Evolutionary conservation across 2,113 vertebrate species (phyloP).

Genomic region (Pelvicachromis taeniatus): DNA sequence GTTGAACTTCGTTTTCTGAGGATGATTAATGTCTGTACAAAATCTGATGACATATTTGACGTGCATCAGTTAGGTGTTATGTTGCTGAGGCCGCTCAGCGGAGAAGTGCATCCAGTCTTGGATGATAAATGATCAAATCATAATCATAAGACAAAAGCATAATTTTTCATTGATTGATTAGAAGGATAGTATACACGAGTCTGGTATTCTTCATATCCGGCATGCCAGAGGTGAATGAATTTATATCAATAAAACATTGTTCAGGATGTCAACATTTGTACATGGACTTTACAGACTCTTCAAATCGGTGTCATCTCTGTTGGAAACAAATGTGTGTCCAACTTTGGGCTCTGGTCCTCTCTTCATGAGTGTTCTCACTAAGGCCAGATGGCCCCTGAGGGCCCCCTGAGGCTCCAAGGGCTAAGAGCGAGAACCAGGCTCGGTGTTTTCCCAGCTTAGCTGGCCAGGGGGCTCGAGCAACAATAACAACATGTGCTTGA

Average conservation of each 20-base stretch:
- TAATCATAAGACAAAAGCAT: neutral
- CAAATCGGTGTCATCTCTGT: neutral
- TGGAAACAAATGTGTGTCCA: neutral
- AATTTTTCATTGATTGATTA: neutral
- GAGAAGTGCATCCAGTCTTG: neutral
- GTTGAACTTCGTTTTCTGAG: neutral
- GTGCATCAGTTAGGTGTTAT: neutral
- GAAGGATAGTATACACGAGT: neutral
- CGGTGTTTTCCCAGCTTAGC: constrained; percentile 68
- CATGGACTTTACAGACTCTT: neutral
- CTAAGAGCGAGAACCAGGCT: constrained; percentile 23
- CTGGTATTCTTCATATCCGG: neutral
- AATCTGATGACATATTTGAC: neutral
- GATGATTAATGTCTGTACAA: neutral
- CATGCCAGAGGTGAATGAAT: neutral
- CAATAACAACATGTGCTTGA: constrained; percentile 61
- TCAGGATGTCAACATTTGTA: neutral
- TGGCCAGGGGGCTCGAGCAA: constrained; percentile 39
- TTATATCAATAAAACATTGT: neutral
- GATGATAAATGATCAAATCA: neutral
- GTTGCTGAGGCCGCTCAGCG: neutral
- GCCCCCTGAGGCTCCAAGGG: constrained; percentile 20
- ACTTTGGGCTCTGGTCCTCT: neutral
- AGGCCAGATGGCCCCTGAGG: constrained; percentile 49
- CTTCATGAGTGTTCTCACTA: constrained; percentile 1